phyloP scores from a whole-genome alignment of 2,888 invertebrate species.

The Byasa hedistus region DNA sequence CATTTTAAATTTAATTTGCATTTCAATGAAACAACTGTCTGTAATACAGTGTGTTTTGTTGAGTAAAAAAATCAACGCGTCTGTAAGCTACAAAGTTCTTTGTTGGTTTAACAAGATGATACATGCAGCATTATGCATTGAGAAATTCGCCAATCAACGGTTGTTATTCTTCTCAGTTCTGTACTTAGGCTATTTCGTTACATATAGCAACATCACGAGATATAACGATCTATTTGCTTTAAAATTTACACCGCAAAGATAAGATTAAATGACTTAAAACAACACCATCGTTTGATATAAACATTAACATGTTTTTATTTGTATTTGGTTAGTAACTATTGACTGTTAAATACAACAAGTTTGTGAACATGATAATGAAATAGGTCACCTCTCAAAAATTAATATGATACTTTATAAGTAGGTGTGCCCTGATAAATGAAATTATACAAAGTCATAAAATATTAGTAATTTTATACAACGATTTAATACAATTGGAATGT shows the following conservation, averaged over 20 bases:
- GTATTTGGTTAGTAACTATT: too few relatives aligned
- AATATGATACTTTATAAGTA: too few relatives aligned
- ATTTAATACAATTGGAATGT: too few relatives aligned
- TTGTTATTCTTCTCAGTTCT: conserved; percentile 7
- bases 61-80: conserved; percentile 1
- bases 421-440: too few relatives aligned
- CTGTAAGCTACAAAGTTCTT: neutral
- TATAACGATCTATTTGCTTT: conserved; percentile 7
- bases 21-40: neutral
- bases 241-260: conserved; percentile 4
- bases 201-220: conserved; percentile 5
- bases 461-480: too few relatives aligned
- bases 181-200: neutral
- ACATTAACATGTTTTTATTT: too few relatives aligned
- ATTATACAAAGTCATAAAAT: too few relatives aligned
- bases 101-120: conserved; percentile 19
- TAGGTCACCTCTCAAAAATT: too few relatives aligned
- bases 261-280: conserved; percentile 4
- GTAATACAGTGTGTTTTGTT: neutral
- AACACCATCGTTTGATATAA: neutral
- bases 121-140: conserved; percentile 20
- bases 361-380: too few relatives aligned
- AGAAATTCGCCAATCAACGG: conserved; percentile 21
- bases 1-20: neutral
- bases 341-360: too few relatives aligned